Conservation (phyloP, 1,140 invertebrate species). For the Drosophila albomicans region DNA sequence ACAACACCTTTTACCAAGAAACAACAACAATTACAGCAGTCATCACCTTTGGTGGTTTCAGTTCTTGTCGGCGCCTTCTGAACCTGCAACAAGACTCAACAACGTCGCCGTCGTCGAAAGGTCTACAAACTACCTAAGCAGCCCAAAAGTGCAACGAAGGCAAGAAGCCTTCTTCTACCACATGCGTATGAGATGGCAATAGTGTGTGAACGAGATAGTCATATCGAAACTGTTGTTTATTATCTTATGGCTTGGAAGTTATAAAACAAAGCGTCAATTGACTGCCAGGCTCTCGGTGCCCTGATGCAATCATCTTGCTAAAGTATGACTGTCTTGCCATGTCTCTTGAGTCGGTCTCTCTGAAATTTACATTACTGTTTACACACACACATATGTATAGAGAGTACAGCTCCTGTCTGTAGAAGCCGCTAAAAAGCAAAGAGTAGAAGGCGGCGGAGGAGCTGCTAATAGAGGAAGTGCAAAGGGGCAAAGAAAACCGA, state of each 20-base stretch:
- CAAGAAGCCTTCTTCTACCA: slow-evolving; percentile 25
- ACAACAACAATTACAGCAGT: slow-evolving; percentile 82
- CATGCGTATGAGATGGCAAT: slow-evolving; percentile 5
- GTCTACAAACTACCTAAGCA: slow-evolving; percentile 73
- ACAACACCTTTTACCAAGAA: slow-evolving; percentile 82
- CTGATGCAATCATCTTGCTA: slow-evolving; percentile 49
- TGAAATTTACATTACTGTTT: slow-evolving; percentile 49
- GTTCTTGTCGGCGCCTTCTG: slow-evolving; percentile 73
- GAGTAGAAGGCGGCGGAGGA: not conserved
- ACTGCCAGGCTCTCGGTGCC: slow-evolving; percentile 51
- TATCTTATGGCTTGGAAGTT: slow-evolving; percentile 77
- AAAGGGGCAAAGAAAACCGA: slow-evolving; percentile 17
- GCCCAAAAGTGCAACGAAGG: slow-evolving; percentile 54
- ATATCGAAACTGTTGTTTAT: slow-evolving; percentile 68
- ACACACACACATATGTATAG: slow-evolving; percentile 3
- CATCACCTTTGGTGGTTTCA: slow-evolving; percentile 81
- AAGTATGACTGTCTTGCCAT: slow-evolving; percentile 20
- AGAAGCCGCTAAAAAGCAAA: slow-evolving; percentile 29
- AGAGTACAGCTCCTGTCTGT: slow-evolving; percentile 31
- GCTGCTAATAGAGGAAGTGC: slow-evolving; percentile 40
- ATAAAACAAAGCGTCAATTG: slow-evolving; percentile 83
- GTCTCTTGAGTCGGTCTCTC: slow-evolving; percentile 17
- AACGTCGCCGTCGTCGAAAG: slow-evolving; percentile 43
- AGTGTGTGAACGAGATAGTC: slow-evolving; percentile 27
- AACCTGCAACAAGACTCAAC: slow-evolving; percentile 56